Evolutionary conservation across 2,113 vertebrate species (phyloP).

Genomic region (Tapirus terrestris): DNA sequence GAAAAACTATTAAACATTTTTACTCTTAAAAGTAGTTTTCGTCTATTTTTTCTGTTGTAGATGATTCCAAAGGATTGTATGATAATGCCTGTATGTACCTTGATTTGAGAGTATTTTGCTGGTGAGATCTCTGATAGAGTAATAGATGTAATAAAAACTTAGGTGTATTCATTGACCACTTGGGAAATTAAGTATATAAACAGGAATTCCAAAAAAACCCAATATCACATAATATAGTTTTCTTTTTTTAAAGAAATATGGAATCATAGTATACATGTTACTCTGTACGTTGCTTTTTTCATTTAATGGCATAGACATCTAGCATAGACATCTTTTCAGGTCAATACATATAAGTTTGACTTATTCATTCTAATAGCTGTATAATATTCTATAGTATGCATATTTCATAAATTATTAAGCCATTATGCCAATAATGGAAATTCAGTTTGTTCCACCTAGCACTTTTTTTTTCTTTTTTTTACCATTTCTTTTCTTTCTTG

Average conservation of each 20-base stretch:
- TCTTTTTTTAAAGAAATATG: background rate
- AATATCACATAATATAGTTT: background rate
- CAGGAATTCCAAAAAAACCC: background rate
- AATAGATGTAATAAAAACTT: conserved; percentile 10
- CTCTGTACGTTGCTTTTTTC: background rate
- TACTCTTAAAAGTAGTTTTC: conserved; percentile 55
- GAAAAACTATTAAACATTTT: conserved; percentile 33
- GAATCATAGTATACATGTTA: background rate
- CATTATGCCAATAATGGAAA: background rate
- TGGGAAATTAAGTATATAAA: conserved; percentile 31
- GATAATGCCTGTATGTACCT: background rate
- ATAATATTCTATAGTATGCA: background rate
- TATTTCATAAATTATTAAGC: conserved; percentile 21
- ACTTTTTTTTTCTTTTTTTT: background rate
- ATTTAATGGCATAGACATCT: background rate
- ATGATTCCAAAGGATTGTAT: background rate
- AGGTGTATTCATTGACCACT: background rate
- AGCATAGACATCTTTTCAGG: background rate
- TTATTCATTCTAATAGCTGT: conserved; percentile 19
- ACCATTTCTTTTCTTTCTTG: background rate
- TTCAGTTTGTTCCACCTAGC: background rate
- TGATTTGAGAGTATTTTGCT: conserved; percentile 41
- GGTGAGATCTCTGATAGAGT: background rate
- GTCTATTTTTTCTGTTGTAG: background rate
- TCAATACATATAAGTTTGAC: conserved; percentile 13